Evolutionary conservation across 2,113 vertebrate species (phyloP).

Genomic region (Tetrax tetrax): DNA sequence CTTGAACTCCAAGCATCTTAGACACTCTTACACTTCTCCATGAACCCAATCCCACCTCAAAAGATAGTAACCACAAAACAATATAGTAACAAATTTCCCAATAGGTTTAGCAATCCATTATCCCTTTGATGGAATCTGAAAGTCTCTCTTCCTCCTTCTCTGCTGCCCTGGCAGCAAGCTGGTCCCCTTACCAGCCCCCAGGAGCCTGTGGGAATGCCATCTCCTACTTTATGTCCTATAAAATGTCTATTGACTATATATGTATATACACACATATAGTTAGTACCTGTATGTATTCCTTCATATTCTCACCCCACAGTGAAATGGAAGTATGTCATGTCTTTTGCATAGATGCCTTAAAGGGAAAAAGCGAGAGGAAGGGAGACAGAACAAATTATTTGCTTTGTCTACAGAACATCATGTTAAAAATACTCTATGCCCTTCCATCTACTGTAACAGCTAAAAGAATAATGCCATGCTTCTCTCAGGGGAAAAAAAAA

Average conservation of each 20-base stretch:
- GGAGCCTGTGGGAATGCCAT: not conserved
- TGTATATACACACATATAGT: fast-evolving
- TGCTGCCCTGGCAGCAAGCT: not conserved
- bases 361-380: not conserved
- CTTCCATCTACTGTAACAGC: not conserved
- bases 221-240: not conserved
- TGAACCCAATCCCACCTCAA: not conserved
- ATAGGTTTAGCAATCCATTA: not conserved
- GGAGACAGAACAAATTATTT: not conserved
- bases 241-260: not conserved
- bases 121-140: not conserved
- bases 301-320: not conserved
- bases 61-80: not conserved
- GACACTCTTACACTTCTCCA: not conserved
- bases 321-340: not conserved
- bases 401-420: not conserved
- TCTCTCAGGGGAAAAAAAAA: not conserved
- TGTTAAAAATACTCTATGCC: not conserved
- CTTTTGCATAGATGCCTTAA: not conserved
- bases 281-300: not conserved
- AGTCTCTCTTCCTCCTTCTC: not conserved
- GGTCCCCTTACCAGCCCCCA: not conserved
- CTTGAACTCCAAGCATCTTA: not conserved
- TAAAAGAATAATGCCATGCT: not conserved
- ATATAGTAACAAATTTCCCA: not conserved